A percentile compares a stretch with the other conserved stretches of the same genome.
Conservation (phyloP, 2,797 vertebrate genomes). For the Gymnothorax javanicus region DNA sequence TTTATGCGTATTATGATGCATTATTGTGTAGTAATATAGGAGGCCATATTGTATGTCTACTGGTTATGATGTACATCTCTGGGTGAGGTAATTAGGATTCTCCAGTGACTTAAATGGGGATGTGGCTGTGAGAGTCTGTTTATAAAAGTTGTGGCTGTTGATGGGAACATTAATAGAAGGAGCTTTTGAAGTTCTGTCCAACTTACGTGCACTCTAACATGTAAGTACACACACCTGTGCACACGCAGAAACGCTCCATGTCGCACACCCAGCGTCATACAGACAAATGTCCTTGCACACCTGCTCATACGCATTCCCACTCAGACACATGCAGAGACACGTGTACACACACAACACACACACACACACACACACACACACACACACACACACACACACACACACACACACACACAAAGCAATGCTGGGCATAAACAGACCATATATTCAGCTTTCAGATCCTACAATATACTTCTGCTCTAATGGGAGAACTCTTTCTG, state of each 20-base stretch:
- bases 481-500: slow-evolving; percentile 77
- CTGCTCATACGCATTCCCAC: background rate
- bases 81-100: background rate
- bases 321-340: background rate
- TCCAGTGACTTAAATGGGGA: background rate
- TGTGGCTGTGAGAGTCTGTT: background rate
- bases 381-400: background rate
- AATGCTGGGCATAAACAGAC: background rate
- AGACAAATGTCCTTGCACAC: background rate
- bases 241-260: background rate
- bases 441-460: slow-evolving; percentile 10
- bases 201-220: background rate
- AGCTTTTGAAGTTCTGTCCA: background rate
- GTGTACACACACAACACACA: slow-evolving; percentile 48
- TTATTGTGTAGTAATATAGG: background rate
- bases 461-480: slow-evolving; percentile 20
- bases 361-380: slow-evolving; percentile 57
- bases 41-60: background rate
- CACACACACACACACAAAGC: slow-evolving; percentile 1
- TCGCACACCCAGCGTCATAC: background rate
- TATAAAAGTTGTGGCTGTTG: too few relatives aligned
- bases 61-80: background rate
- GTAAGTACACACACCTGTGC: background rate
- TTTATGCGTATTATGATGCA: background rate
- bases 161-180: too few relatives aligned